phyloP scores from a whole-genome alignment of 2,797 vertebrate species.

The Peromyscus melanophrys region DNA sequence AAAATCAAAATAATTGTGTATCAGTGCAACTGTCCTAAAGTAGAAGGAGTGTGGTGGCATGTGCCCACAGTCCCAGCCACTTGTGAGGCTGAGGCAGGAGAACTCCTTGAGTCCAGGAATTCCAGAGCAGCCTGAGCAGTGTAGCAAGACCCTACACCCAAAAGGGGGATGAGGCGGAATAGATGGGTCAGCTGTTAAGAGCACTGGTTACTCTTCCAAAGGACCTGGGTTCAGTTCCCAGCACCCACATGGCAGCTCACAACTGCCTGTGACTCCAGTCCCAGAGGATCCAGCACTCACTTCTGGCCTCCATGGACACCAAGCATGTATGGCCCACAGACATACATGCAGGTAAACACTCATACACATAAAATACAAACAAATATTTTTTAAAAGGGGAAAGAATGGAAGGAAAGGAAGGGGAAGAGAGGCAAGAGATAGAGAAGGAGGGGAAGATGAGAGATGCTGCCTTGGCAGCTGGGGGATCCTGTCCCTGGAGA shows the following conservation, averaged over 20 bases:
- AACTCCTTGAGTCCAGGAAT: neutral
- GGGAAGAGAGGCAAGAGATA: too few relatives aligned
- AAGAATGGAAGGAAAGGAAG: neutral
- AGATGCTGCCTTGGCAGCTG: too few relatives aligned
- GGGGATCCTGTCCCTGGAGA: neutral
- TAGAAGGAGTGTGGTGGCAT: neutral
- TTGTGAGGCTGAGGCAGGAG: neutral
- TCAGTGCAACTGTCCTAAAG: neutral
- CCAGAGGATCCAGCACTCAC: neutral
- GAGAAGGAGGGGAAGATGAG: too few relatives aligned
- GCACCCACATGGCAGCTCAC: neutral
- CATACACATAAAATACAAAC: neutral
- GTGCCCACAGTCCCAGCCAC: neutral
- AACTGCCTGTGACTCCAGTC: neutral
- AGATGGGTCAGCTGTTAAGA: neutral
- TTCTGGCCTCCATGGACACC: neutral
- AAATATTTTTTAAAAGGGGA: neutral
- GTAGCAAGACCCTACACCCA: neutral
- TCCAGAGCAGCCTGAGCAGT: neutral
- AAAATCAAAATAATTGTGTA: neutral
- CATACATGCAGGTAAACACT: neutral
- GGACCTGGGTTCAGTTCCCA: neutral
- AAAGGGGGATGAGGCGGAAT: neutral
- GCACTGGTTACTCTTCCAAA: neutral
- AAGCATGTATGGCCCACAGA: neutral